phyloP scores from a whole-genome alignment of 2,888 invertebrate species.

The Eutolmus rufibarbis region DNA sequence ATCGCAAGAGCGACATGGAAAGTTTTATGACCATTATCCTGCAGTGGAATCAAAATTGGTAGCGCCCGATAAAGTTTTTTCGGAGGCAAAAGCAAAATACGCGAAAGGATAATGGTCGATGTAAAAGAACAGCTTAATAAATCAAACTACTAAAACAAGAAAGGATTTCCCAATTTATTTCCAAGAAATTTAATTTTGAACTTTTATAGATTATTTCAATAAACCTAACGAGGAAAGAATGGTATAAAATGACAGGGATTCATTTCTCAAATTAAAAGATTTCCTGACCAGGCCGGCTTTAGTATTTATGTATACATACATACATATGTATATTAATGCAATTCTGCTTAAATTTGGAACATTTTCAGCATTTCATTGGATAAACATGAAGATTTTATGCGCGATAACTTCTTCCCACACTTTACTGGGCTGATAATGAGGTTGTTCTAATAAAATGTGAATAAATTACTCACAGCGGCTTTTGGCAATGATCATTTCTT shows the following conservation, averaged over 20 bases:
- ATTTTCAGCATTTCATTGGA: background rate
- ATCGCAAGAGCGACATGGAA: background rate
- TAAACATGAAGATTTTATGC: background rate
- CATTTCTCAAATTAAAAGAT: background rate
- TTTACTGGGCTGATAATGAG: background rate
- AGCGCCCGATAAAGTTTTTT: background rate
- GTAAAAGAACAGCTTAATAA: background rate
- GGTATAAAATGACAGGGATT: background rate
- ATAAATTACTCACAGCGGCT: background rate
- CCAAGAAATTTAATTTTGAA: background rate
- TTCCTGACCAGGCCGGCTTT: background rate
- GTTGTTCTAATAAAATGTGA: background rate
- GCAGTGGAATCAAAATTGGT: background rate
- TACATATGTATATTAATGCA: background rate
- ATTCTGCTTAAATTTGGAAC: background rate
- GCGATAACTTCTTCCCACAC: background rate
- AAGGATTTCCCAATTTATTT: background rate
- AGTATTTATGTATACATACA: background rate
- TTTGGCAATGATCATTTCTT: background rate
- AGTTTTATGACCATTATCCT: background rate
- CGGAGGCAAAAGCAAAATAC: background rate
- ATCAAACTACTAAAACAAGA: background rate
- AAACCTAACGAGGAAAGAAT: background rate
- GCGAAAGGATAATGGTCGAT: background rate
- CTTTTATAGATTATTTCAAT: background rate